Percentiles rank a stretch among this genome's conserved stretches.
Conservation (phyloP, 2,797 vertebrate species). For the Austrolebias charrua region DNA sequence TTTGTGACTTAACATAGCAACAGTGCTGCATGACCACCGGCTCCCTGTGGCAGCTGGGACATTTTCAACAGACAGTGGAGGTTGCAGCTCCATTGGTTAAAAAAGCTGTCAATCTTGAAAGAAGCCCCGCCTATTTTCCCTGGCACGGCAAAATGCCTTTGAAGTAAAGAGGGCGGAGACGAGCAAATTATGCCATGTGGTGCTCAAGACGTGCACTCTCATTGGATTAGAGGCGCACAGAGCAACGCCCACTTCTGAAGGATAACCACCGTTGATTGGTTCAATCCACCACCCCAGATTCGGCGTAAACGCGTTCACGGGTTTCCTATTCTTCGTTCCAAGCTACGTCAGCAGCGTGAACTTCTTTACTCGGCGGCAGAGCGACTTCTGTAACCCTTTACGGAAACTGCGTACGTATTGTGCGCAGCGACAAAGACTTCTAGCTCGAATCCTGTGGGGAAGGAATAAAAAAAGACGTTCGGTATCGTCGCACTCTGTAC, state of each 20-base stretch:
- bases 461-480: conserved; percentile 76
- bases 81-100: conserved; percentile 61
- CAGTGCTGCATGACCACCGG: conserved; percentile 69
- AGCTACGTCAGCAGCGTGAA: conserved; percentile 61
- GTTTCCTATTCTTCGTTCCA: conserved; percentile 66
- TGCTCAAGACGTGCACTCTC: conserved; percentile 39
- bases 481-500: conserved; percentile 61
- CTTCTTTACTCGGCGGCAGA: background rate
- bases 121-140: conserved; percentile 58
- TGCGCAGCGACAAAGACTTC: conserved; percentile 81
- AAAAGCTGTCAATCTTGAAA: conserved; percentile 50
- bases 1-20: conserved; percentile 72
- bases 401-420: conserved; percentile 61
- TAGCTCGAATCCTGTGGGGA: conserved; percentile 79
- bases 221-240: conserved; percentile 68
- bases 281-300: conserved; percentile 64
- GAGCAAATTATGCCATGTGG: conserved; percentile 79
- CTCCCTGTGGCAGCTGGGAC: conserved; percentile 60
- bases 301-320: conserved; percentile 69
- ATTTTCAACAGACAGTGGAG: conserved; percentile 44
- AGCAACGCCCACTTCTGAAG: conserved; percentile 67
- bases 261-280: conserved; percentile 70
- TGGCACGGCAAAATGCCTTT: conserved; percentile 56
- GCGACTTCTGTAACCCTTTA: conserved; percentile 21
- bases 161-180: conserved; percentile 65